Conservation (phyloP, 2,113 vertebrate species). For the Cyprinodon tularosa region DNA sequence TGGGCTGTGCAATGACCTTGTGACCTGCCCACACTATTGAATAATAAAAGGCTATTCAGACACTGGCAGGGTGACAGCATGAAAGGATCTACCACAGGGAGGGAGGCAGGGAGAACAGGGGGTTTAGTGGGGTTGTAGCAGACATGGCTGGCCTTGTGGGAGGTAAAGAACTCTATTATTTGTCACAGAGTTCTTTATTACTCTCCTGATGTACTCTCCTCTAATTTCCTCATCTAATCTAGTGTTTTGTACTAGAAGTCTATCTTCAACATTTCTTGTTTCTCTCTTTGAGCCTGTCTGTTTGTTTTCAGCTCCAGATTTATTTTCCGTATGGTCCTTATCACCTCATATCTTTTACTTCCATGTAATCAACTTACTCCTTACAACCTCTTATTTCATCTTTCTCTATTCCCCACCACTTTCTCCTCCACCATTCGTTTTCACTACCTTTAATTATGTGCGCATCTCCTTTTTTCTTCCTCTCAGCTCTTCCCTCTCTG, state of each 20-base stretch:
- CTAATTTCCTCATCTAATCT: conserved; percentile 40
- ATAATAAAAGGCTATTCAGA: conserved; percentile 79
- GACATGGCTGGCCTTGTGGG: conserved; percentile 71
- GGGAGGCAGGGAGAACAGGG: neutral
- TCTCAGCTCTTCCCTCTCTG: conserved; percentile 66
- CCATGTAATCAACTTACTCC: conserved; percentile 57
- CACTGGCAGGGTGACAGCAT: conserved; percentile 68
- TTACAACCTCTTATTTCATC: conserved; percentile 58
- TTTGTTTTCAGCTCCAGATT: conserved; percentile 57
- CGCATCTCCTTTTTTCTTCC: conserved; percentile 37
- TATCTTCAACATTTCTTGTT: conserved; percentile 8
- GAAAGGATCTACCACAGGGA: conserved; percentile 65
- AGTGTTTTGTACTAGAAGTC: conserved; percentile 35
- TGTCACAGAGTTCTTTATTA: conserved; percentile 41
- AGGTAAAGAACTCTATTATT: conserved; percentile 72
- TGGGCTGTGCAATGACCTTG: conserved; percentile 57
- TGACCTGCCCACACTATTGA: conserved; percentile 73
- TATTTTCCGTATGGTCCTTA: conserved; percentile 36
- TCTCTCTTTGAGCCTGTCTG: conserved; percentile 31
- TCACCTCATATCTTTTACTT: conserved; percentile 19
- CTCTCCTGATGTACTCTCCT: conserved; percentile 22
- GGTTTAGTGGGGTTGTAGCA: conserved; percentile 6
- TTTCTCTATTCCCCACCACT: conserved; percentile 46
- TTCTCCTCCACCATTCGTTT: conserved; percentile 43
- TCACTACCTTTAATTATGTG: conserved; percentile 56